These are phyloP conservation scores for Alcis repandata DNA, from an alignment of 2,888 invertebrate species.

Conservation along the genomic window DNA sequence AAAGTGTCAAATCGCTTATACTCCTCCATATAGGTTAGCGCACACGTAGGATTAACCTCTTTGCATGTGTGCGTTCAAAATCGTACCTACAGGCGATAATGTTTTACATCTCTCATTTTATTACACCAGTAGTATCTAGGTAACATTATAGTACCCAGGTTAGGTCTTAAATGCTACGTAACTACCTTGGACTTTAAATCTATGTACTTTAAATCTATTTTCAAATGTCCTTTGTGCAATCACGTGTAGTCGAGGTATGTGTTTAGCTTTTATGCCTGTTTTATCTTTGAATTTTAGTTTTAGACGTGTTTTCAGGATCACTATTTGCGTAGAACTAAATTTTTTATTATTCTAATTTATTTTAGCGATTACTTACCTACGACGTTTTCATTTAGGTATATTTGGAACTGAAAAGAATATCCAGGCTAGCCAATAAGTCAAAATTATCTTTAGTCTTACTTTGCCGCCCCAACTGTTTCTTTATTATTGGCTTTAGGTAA, in stretches of 20 bases:
- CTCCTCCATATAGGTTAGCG: conserved; percentile 51
- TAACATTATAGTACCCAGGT: not conserved
- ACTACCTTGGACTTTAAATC: not conserved
- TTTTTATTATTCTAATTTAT: no score
- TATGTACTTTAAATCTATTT: not conserved
- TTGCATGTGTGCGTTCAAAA: conserved; percentile 52
- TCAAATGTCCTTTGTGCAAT: not conserved
- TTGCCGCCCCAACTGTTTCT: no score
- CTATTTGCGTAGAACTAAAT: not conserved
- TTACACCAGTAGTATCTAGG: conserved; percentile 30
- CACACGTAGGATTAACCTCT: conserved; percentile 43
- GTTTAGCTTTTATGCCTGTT: not conserved
- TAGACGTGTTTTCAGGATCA: not conserved
- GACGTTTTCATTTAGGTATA: no score
- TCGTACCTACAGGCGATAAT: conserved; percentile 47
- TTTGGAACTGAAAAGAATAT: no score
- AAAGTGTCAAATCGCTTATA: conserved; percentile 70
- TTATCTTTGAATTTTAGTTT: not conserved
- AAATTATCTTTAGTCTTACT: not conserved
- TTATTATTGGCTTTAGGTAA: not conserved
- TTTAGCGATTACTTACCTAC: no score
- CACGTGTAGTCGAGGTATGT: no score
- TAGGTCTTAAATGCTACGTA: not conserved
- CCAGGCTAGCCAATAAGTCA: not conserved
- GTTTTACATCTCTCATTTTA: conserved; percentile 47